phyloP scores from a whole-genome alignment of 2,797 vertebrate species.

The Antennarius maculatus region DNA sequence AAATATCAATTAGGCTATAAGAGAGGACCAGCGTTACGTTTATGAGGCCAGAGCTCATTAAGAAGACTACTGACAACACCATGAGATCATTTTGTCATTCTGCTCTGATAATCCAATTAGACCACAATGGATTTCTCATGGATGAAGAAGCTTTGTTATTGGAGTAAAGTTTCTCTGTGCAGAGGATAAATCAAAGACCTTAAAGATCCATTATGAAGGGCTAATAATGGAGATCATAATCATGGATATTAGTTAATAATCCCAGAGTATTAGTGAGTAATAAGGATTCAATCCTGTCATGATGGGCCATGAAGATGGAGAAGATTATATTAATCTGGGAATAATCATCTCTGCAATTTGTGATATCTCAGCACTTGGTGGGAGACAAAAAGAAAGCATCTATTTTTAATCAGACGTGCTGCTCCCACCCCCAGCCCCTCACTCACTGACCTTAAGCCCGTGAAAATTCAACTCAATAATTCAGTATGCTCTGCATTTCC shows the following conservation, averaged over 20 bases:
- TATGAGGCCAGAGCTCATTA: slow-evolving; percentile 79
- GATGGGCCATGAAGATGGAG: background rate
- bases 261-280: slow-evolving; percentile 42
- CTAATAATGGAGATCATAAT: slow-evolving; percentile 64
- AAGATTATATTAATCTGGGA: slow-evolving; percentile 45
- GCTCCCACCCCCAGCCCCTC: slow-evolving; percentile 32
- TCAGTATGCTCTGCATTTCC: slow-evolving; percentile 72
- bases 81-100: slow-evolving; percentile 71
- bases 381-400: slow-evolving; percentile 82
- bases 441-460: slow-evolving; percentile 82
- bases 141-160: slow-evolving; percentile 72
- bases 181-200: slow-evolving; percentile 65
- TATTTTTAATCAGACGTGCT: slow-evolving; percentile 81
- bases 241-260: slow-evolving; percentile 62
- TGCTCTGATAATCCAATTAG: slow-evolving; percentile 79
- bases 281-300: slow-evolving; percentile 11
- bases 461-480: slow-evolving; percentile 86
- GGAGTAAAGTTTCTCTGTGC: slow-evolving; percentile 71
- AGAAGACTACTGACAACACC: slow-evolving; percentile 56
- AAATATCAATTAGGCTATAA: slow-evolving; percentile 83
- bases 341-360: slow-evolving; percentile 60
- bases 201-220: slow-evolving; percentile 70
- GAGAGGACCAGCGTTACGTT: slow-evolving; percentile 68
- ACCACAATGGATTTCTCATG: slow-evolving; percentile 66
- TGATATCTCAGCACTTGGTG: slow-evolving; percentile 64